Conservation (phyloP, 2,797 vertebrate species). For the Aphelocoma californica region DNA sequence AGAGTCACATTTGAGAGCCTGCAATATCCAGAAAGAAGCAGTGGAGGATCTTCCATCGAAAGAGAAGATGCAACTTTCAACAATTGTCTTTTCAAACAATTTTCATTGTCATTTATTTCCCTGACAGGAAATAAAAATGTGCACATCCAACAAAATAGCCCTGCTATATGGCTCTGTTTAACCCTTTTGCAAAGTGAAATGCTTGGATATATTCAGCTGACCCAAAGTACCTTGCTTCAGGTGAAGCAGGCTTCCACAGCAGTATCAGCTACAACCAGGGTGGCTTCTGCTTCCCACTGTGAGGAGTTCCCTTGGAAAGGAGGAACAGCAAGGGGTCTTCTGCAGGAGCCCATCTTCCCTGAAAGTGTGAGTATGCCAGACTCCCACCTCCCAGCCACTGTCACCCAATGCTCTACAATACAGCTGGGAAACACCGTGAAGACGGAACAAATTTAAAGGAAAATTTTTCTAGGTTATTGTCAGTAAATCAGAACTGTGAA, state of each 20-base stretch:
- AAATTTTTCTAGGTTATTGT: background rate
- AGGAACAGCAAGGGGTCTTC: accelerated
- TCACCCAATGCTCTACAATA: background rate
- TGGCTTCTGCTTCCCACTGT: background rate
- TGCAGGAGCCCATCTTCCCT: background rate
- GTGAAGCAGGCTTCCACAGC: background rate
- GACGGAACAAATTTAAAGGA: background rate
- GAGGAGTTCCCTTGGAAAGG: accelerated
- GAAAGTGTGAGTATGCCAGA: background rate
- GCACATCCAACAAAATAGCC: background rate
- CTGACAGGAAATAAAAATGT: background rate
- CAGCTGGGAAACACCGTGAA: accelerated
- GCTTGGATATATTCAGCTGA: background rate
- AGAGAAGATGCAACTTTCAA: background rate
- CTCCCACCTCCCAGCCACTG: accelerated
- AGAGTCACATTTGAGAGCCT: background rate
- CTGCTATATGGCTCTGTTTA: background rate
- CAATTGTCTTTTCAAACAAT: background rate
- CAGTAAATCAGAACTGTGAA: background rate
- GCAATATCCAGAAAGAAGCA: background rate
- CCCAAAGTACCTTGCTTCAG: background rate
- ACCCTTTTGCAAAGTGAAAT: background rate
- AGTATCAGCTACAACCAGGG: accelerated
- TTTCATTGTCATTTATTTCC: background rate
- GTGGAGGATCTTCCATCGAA: accelerated